Conservation (phyloP, 2,113 vertebrate species). For the Emydocephalus ijimae region DNA sequence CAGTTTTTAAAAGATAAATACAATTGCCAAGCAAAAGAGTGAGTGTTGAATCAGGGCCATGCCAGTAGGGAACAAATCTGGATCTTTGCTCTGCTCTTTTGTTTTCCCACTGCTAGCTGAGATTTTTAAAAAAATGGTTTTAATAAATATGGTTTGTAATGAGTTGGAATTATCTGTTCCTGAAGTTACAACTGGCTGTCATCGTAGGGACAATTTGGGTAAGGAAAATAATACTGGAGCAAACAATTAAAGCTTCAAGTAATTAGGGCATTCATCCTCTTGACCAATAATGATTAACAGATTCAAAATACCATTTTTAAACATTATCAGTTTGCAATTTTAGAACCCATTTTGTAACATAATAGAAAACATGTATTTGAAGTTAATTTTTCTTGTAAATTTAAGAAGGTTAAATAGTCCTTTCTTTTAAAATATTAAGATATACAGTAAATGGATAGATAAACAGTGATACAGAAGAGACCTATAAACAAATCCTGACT, state of each 20-base stretch:
- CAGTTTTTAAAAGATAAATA: not conserved
- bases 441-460: not conserved
- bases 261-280: not conserved
- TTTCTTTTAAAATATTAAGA: not conserved
- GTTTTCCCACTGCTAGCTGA: not conserved
- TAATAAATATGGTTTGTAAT: not conserved
- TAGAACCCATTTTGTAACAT: not conserved
- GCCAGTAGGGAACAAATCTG: not conserved
- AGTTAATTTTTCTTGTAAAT: not conserved
- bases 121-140: not conserved
- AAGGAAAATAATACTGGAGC: not conserved
- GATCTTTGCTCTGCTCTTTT: not conserved
- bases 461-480: not conserved
- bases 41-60: not conserved
- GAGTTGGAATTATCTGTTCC: not conserved
- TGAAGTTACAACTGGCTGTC: not conserved
- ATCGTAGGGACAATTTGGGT: not conserved
- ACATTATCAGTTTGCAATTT: not conserved
- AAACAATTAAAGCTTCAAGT: not conserved
- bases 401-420: not conserved
- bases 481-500: not conserved
- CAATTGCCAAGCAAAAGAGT: not conserved
- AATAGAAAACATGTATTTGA: not conserved
- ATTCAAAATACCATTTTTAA: not conserved
- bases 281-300: not conserved